phyloP scores from a whole-genome alignment of 2,113 vertebrate species.

The Microcebus lehilahytsara region DNA sequence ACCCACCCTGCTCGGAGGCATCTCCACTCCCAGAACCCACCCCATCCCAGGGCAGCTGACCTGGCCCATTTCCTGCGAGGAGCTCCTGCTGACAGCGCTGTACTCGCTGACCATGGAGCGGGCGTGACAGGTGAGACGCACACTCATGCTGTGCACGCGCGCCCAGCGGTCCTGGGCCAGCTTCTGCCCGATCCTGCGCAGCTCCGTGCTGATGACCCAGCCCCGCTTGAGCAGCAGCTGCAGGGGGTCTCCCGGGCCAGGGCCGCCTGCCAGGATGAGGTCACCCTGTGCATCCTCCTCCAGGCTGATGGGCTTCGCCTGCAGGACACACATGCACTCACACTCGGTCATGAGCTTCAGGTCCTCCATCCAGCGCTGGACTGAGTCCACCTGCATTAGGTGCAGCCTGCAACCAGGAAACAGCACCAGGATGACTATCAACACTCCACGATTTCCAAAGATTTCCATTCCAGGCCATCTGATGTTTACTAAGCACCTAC shows the following conservation, averaged over 20 bases:
- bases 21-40: not conserved
- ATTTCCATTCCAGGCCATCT: not conserved
- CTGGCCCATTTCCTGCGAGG: slow-evolving; percentile 91
- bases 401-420: slow-evolving; percentile 84
- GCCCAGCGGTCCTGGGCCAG: slow-evolving; percentile 95
- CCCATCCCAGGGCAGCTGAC: slow-evolving; percentile 73
- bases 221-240: slow-evolving; percentile 93
- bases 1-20: not conserved
- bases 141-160: slow-evolving; percentile 92
- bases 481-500: not conserved
- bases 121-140: slow-evolving; percentile 93
- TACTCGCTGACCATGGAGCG: slow-evolving; percentile 94
- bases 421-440: not conserved
- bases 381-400: slow-evolving; percentile 94
- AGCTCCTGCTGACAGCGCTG: slow-evolving; percentile 76
- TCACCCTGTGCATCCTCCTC: slow-evolving; percentile 92
- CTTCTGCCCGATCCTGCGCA: slow-evolving; percentile 95
- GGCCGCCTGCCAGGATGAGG: slow-evolving; percentile 87
- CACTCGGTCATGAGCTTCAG: slow-evolving; percentile 97
- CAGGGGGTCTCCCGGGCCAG: slow-evolving; percentile 87
- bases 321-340: slow-evolving; percentile 98
- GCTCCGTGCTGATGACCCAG: slow-evolving; percentile 95
- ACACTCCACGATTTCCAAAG: fast-evolving
- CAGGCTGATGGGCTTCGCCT: slow-evolving; percentile 95
- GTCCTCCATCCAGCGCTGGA: slow-evolving; percentile 99